These are phyloP conservation scores for Charina bottae DNA, from an alignment of 2,113 vertebrate species.

Conservation along the genomic window DNA sequence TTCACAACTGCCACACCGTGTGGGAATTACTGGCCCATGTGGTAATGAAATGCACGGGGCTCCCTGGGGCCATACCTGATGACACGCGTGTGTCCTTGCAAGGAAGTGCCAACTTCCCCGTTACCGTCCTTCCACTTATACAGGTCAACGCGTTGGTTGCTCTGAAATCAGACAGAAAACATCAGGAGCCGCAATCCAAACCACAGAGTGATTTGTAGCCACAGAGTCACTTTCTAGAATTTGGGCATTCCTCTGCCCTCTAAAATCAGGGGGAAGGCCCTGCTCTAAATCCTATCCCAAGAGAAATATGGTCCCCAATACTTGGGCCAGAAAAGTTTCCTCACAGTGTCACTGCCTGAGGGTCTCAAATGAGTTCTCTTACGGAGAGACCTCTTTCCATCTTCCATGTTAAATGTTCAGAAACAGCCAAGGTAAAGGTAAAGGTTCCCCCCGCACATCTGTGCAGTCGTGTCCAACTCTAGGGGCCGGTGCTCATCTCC, in stretches of 20 bases:
- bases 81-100: conserved; percentile 96
- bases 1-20: background rate
- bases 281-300: background rate
- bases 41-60: background rate
- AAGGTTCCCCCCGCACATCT: too few relatives aligned
- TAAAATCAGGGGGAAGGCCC: background rate
- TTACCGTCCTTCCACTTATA: conserved; percentile 93
- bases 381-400: background rate
- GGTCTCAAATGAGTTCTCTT: too few relatives aligned
- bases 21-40: background rate
- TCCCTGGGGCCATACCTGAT: conserved; percentile 84
- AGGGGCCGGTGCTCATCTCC: too few relatives aligned
- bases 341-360: background rate
- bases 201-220: background rate
- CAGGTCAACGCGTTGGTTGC: conserved; percentile 95
- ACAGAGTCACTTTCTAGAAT: background rate
- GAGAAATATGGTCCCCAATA: background rate
- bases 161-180: conserved; percentile 74
- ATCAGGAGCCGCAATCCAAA: background rate
- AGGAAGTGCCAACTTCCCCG: conserved; percentile 87
- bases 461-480: too few relatives aligned
- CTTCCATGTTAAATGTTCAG: background rate
- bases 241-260: conserved; percentile 6
- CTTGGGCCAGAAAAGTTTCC: too few relatives aligned
- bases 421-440: too few relatives aligned